Evolutionary conservation across 2,888 invertebrate species (phyloP).

Genomic region (Lissocephala sabroskyi): DNA sequence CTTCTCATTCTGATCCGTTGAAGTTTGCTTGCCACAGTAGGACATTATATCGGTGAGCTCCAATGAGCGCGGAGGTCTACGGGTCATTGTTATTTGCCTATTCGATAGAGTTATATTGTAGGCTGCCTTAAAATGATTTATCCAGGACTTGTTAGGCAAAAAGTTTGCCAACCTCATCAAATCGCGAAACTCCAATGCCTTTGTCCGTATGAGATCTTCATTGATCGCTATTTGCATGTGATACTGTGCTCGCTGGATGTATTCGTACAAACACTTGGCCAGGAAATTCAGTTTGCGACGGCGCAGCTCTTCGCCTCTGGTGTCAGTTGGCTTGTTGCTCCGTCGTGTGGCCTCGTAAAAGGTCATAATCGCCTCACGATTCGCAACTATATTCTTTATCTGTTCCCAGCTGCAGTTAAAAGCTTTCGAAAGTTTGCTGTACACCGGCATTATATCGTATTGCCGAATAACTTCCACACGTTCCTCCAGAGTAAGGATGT

Average conservation of each 20-base stretch:
- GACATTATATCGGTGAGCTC: conserved; percentile 65
- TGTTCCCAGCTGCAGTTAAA: conserved; percentile 70
- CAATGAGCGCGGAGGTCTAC: conserved; percentile 54
- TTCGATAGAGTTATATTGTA: conserved; percentile 62
- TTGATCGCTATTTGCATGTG: conserved; percentile 51
- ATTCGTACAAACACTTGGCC: conserved; percentile 68
- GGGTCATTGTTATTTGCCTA: conserved; percentile 54
- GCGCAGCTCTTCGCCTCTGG: conserved; percentile 45
- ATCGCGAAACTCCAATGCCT: conserved; percentile 58
- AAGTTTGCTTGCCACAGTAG: conserved; percentile 47
- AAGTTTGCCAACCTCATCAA: conserved; percentile 57
- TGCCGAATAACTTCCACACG: conserved; percentile 66
- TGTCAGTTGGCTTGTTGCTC: conserved; percentile 25
- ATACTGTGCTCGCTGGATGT: conserved; percentile 65
- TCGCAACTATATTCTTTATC: conserved; percentile 65
- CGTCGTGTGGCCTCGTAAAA: conserved; percentile 59
- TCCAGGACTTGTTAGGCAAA: conserved; percentile 59
- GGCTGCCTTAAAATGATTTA: conserved; percentile 63
- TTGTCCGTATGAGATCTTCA: conserved; percentile 57
- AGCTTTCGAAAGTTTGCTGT: conserved; percentile 67
- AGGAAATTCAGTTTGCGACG: conserved; percentile 60
- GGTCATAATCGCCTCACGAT: conserved; percentile 63
- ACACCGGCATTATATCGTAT: conserved; percentile 67
- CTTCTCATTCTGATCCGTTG: background rate
- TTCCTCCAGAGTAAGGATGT: conserved; percentile 65